A percentile compares a stretch with the other conserved stretches of the same genome.
These are phyloP conservation scores for Dinomys branickii DNA, from an alignment of 2,113 vertebrate species.

Conservation along the genomic window DNA sequence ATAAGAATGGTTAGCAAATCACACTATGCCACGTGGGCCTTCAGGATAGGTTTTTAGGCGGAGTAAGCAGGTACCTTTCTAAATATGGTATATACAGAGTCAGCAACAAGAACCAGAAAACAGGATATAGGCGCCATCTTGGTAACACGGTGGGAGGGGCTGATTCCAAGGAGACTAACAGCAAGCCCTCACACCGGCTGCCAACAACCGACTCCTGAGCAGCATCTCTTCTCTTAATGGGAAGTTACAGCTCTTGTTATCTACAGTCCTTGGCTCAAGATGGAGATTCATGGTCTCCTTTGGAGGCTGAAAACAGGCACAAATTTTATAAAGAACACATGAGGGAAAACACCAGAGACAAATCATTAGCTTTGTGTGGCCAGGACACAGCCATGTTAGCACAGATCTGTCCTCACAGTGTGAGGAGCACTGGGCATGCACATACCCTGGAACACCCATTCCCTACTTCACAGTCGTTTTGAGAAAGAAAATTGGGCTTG, in stretches of 20 bases:
- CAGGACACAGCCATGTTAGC: background rate
- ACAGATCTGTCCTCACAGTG: background rate
- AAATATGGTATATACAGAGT: too few relatives aligned
- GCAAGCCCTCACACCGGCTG: too few relatives aligned
- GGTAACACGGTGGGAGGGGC: too few relatives aligned
- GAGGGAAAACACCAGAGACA: background rate
- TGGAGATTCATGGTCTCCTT: background rate
- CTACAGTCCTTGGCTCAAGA: slow-evolving; percentile 29
- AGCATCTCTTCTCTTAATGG: background rate
- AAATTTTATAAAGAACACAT: background rate
- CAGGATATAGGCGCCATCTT: too few relatives aligned
- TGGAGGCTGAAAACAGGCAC: background rate
- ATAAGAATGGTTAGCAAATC: too few relatives aligned
- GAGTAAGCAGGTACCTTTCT: too few relatives aligned
- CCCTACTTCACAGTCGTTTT: background rate
- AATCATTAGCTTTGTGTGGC: background rate
- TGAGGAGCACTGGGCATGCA: background rate
- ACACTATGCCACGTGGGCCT: too few relatives aligned
- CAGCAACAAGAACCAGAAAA: too few relatives aligned
- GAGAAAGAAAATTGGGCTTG: background rate
- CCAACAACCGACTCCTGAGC: background rate
- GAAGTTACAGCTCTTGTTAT: background rate
- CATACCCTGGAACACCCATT: background rate
- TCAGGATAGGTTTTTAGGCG: too few relatives aligned
- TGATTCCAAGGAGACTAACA: too few relatives aligned